These are phyloP conservation scores for Rhinichthys osculus DNA, from an alignment of 2,797 vertebrate genomes.

Conservation along the genomic window DNA sequence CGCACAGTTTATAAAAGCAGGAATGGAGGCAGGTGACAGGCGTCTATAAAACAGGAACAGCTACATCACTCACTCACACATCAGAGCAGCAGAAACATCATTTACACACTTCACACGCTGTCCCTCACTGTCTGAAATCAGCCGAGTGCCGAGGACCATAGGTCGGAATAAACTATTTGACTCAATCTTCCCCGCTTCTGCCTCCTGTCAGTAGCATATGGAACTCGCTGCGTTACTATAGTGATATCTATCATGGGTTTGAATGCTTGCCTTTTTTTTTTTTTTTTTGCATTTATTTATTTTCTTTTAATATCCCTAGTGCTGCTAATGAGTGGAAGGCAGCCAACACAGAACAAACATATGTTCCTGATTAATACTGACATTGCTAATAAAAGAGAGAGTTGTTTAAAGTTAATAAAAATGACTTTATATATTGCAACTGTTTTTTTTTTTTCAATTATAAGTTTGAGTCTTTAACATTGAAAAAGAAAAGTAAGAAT, in stretches of 20 bases:
- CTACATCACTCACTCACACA: constrained; percentile 55
- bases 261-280: constrained; percentile 16
- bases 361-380: constrained; percentile 77
- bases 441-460: background rate
- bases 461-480: background rate
- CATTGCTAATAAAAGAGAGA: constrained; percentile 63
- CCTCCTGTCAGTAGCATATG: constrained; percentile 52
- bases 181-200: constrained; percentile 34
- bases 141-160: constrained; percentile 35
- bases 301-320: constrained; percentile 53
- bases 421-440: background rate
- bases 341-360: constrained; percentile 75
- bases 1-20: constrained; percentile 65
- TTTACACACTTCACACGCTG: constrained; percentile 53
- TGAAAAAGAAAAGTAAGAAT: background rate
- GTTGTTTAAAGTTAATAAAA: constrained; percentile 55
- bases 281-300: constrained; percentile 20
- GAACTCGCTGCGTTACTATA: constrained; percentile 57
- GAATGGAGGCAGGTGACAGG: constrained; percentile 58
- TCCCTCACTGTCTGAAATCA: constrained; percentile 54
- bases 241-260: constrained; percentile 49
- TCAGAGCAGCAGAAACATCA: constrained; percentile 53
- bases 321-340: constrained; percentile 77
- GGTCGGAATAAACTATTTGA: constrained; percentile 58
- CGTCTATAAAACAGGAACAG: constrained; percentile 59